A percentile compares a stretch with the other conserved stretches of the same genome.
Conservation (phyloP, 2,797 vertebrate genomes). For the Tenualosa ilisha region DNA sequence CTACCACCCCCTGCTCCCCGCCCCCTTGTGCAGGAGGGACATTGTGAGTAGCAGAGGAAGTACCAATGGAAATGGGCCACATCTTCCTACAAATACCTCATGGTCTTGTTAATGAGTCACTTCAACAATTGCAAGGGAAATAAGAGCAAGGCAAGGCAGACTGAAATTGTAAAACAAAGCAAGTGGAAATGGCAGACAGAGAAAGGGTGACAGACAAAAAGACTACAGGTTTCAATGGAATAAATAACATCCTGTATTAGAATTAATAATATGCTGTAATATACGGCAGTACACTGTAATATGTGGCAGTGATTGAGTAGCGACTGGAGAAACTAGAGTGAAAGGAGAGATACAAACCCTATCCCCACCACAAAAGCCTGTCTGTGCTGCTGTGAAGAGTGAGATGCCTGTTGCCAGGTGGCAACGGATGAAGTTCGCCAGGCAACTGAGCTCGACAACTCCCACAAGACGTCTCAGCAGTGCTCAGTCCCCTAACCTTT, state of each 20-base stretch:
- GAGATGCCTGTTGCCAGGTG: not conserved
- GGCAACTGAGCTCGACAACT: constrained; percentile 14
- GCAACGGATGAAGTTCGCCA: constrained; percentile 1
- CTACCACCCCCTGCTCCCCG: not conserved
- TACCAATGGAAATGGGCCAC: not conserved
- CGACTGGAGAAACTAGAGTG: constrained; percentile 45
- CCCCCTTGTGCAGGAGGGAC: not conserved
- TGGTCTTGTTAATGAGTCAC: not conserved
- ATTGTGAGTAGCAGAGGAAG: not conserved
- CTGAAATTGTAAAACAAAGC: not conserved
- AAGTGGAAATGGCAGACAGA: not conserved
- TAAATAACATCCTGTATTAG: too few relatives aligned
- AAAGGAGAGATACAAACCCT: constrained; percentile 40
- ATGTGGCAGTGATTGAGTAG: constrained; percentile 38
- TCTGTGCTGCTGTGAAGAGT: not conserved
- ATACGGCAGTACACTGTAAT: not conserved
- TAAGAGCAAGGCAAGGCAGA: not conserved
- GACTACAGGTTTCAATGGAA: too few relatives aligned
- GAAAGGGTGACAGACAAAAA: not conserved
- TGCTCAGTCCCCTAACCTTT: constrained; percentile 42
- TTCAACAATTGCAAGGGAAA: not conserved
- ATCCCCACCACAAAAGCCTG: not conserved
- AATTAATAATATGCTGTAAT: not conserved
- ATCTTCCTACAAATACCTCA: not conserved
- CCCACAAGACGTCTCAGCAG: constrained; percentile 8